Base-by-base conservation (phyloP, 2,888 invertebrate species). In the Napeogenes sylphis region DNA sequence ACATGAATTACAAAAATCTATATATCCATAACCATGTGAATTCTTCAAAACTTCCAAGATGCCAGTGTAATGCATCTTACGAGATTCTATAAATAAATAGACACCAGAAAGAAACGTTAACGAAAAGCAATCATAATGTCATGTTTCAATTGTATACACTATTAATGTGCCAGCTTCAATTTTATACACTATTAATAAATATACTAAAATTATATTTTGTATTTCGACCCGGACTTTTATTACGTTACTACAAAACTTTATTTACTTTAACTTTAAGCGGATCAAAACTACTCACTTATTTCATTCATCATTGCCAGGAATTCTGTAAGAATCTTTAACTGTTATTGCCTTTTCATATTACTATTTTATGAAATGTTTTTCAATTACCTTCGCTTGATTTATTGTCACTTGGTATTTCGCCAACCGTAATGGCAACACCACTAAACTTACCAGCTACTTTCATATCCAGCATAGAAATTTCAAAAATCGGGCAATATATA, bases 351-450 rank as follows among this genome's bases (percentile, higher is more conserved):
- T 30, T 51, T 51, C 51, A 3, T 30, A 2, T 30, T 51, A 12
- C 2, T 30, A 21, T 12, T 30, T 4, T 51, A 30, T 51, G 1
- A 30, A 10, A 51, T 30, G 3, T 14, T 35, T 35, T 38, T 5
- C 0, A 14, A 55, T 56, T 70, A 84, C 85, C 84, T 71, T 78
- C 78, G 57, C 85, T 78, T 21, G 77, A 75, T 56, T 76, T 77
- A 14, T 69, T 76, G 64, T 90, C 91, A 5, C 90, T 87, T 12
- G 91, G 88, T 67, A 86, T 69, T 53, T 94, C 92, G 1, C 94
- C 95, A 56, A 94, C 87, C 68, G 93, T 94, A 45, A 95, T 82
- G 71, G 94, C 94, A 66, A 95, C 92, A 58, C 92, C 92, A 55
- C 95, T 90, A 33, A 88, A 85, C 63, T 90, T 91, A 33, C 91